Evolutionary conservation across 2,113 vertebrate species (phyloP).

Genomic region (Callocephalon fimbriatum): DNA sequence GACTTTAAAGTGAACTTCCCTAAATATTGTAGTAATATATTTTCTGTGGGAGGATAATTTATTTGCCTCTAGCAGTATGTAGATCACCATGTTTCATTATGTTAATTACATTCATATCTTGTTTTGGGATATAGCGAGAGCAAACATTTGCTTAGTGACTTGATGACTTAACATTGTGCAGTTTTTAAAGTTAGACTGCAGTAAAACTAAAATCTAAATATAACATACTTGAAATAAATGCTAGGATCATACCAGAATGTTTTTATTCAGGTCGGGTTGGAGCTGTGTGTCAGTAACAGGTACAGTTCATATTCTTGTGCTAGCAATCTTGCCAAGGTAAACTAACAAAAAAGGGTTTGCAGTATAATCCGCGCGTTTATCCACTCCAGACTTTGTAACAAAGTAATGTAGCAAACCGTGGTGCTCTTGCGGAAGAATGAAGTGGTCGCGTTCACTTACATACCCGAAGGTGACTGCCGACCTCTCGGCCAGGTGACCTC

Average conservation of each 20-base stretch:
- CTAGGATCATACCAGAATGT: neutral
- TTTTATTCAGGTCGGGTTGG: neutral
- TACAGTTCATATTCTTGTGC: rapidly evolving
- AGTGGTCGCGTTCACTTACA: rapidly evolving
- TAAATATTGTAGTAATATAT: neutral
- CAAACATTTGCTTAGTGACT: neutral
- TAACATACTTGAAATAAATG: neutral
- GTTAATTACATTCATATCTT: neutral
- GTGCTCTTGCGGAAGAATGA: rapidly evolving
- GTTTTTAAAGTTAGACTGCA: neutral
- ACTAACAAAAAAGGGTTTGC: rapidly evolving
- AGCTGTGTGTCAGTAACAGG: neutral
- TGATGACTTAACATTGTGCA: neutral
- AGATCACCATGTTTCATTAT: neutral
- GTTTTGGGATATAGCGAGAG: neutral
- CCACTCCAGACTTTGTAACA: rapidly evolving
- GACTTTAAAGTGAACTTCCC: neutral
- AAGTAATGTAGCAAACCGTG: rapidly evolving
- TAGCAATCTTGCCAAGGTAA: neutral
- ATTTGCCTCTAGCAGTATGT: neutral
- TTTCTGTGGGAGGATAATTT: neutral
- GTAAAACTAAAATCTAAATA: neutral
- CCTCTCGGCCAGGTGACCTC: neutral
- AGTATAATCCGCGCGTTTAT: rapidly evolving
- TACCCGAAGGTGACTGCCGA: neutral